A percentile compares a stretch with the other conserved stretches of the same genome.
Evolutionary conservation across 2,797 vertebrate genomes (phyloP).

Genomic region (Rhinichthys osculus): DNA sequence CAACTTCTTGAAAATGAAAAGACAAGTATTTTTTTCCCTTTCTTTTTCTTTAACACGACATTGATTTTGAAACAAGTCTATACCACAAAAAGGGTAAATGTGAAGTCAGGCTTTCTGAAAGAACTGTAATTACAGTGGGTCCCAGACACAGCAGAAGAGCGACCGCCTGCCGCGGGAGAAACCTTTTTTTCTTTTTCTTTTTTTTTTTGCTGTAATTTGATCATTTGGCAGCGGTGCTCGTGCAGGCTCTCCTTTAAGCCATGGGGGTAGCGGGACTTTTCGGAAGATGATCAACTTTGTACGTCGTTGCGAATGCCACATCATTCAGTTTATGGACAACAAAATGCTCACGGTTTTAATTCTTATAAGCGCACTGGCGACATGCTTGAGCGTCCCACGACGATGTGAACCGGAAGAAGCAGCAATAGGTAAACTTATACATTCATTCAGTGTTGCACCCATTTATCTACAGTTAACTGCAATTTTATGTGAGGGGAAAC

Average conservation of each 20-base stretch:
- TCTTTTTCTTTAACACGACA: background rate
- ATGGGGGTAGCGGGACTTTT: conserved; percentile 55
- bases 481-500: background rate
- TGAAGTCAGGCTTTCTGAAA: conserved; percentile 3
- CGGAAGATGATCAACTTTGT: conserved; percentile 68
- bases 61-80: background rate
- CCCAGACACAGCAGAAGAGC: conserved; percentile 4
- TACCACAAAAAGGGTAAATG: background rate
- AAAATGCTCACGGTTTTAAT: conserved; percentile 69
- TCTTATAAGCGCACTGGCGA: conserved; percentile 68
- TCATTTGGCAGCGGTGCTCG: conserved; percentile 50
- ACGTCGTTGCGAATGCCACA: conserved; percentile 71
- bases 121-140: conserved; percentile 20
- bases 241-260: conserved; percentile 39
- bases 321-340: conserved; percentile 64
- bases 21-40: background rate
- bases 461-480: background rate
- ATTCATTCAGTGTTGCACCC: conserved; percentile 8
- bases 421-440: conserved; percentile 80
- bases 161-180: conserved; percentile 18
- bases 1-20: background rate
- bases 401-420: conserved; percentile 77
- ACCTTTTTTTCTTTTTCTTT: background rate
- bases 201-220: conserved; percentile 65
- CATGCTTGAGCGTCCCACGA: conserved; percentile 70